A percentile compares a stretch with the other conserved stretches of the same genome.
Evolutionary conservation across 2,113 vertebrate species (phyloP).

Genomic region (Hippolais icterina): DNA sequence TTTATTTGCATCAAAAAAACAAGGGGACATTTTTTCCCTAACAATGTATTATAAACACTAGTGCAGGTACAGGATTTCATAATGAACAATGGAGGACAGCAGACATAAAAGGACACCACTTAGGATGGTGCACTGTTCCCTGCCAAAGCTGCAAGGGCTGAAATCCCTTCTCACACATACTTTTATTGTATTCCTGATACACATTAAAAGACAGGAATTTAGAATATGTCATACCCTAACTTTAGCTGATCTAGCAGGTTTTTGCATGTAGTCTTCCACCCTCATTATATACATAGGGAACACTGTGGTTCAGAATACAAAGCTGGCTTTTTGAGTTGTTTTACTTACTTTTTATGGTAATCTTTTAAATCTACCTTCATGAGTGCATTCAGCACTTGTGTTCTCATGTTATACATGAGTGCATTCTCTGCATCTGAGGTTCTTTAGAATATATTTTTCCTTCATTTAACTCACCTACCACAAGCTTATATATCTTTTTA

Average conservation of each 20-base stretch:
- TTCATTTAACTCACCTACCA: neutral
- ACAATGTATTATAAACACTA: neutral
- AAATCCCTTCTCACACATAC: neutral
- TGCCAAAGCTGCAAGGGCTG: neutral
- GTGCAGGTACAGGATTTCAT: neutral
- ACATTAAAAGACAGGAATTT: neutral
- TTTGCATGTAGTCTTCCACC: neutral
- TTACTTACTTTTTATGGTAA: neutral
- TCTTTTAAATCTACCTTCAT: neutral
- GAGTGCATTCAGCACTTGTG: neutral
- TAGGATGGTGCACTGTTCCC: fast-evolving
- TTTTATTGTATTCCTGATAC: neutral
- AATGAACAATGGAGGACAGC: neutral
- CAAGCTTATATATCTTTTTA: neutral
- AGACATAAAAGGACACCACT: neutral
- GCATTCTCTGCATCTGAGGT: neutral
- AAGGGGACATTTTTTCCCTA: neutral
- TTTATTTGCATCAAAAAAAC: neutral
- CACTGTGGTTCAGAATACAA: neutral
- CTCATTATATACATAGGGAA: neutral
- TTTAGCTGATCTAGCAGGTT: neutral
- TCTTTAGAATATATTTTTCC: neutral
- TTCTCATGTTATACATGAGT: neutral
- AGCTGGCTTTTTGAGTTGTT: neutral
- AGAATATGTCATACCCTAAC: neutral